These are phyloP conservation scores for Engystomops pustulosus DNA, from an alignment of 2,113 vertebrate species.

Conservation along the genomic window DNA sequence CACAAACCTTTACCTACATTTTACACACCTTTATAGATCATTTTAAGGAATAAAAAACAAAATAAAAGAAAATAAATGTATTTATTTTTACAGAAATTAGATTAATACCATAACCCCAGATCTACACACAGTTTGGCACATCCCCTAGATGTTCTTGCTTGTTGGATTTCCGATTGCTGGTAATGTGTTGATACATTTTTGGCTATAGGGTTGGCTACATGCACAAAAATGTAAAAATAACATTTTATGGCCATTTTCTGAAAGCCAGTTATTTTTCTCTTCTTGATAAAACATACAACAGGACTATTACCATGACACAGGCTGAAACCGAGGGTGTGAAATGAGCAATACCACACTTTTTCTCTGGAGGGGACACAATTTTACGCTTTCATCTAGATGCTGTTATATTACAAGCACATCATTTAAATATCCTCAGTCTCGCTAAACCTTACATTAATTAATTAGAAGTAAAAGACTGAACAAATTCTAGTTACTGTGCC, in stretches of 20 bases:
- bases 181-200: too few species aligned
- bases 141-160: too few species aligned
- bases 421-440: background rate
- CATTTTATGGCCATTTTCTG: background rate
- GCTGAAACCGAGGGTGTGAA: background rate
- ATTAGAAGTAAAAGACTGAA: background rate
- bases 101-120: too few species aligned
- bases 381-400: background rate
- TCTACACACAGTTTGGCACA: too few species aligned
- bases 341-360: background rate
- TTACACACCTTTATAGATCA: background rate
- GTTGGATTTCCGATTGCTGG: too few species aligned
- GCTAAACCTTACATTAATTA: background rate
- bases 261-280: background rate
- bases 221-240: too few species aligned
- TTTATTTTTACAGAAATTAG: too few species aligned
- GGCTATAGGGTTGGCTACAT: too few species aligned
- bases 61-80: too few species aligned
- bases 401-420: background rate
- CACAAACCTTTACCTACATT: too few species aligned
- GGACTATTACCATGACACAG: background rate
- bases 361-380: background rate
- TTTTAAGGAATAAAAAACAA: too few species aligned
- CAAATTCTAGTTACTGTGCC: background rate
- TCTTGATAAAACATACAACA: background rate